Percentiles rank a stretch among this genome's conserved stretches.
Evolutionary conservation across 2,797 vertebrate genomes (phyloP).

Genomic region (Argya squamiceps): DNA sequence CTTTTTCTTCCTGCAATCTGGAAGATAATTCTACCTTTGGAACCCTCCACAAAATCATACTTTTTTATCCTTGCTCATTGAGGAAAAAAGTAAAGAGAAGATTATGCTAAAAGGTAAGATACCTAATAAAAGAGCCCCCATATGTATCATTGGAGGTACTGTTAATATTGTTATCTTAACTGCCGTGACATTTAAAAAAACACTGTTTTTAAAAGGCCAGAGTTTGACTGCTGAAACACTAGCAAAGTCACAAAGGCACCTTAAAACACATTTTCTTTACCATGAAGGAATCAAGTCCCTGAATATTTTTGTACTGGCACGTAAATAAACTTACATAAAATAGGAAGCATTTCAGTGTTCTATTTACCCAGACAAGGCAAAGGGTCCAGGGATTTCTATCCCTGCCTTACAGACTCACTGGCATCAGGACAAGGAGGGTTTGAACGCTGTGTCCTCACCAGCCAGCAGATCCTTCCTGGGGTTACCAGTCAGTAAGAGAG

Average conservation of each 20-base stretch:
- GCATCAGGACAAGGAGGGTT: not conserved
- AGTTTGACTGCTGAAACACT: not conserved
- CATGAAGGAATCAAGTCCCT: not conserved
- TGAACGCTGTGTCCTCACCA: rapidly evolving
- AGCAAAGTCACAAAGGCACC: not conserved
- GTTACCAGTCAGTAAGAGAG: not conserved
- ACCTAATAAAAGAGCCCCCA: not conserved
- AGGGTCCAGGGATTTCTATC: not conserved
- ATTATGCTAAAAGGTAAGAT: not conserved
- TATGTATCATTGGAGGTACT: not conserved
- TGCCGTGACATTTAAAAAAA: rapidly evolving
- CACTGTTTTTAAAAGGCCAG: rapidly evolving
- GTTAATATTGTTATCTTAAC: not conserved
- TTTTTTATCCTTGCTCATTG: not conserved
- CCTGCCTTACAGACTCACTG: not conserved
- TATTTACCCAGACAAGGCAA: not conserved
- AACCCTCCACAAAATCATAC: not conserved
- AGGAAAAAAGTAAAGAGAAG: not conserved
- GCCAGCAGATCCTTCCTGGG: not conserved
- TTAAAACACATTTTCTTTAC: not conserved
- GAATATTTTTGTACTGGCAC: not conserved
- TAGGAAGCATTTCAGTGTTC: not conserved
- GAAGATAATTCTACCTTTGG: not conserved
- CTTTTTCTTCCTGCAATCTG: not conserved
- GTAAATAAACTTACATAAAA: not conserved